These are phyloP conservation scores for Nesospiza acunhae DNA, from an alignment of 2,113 vertebrate genomes.

Conservation along the genomic window DNA sequence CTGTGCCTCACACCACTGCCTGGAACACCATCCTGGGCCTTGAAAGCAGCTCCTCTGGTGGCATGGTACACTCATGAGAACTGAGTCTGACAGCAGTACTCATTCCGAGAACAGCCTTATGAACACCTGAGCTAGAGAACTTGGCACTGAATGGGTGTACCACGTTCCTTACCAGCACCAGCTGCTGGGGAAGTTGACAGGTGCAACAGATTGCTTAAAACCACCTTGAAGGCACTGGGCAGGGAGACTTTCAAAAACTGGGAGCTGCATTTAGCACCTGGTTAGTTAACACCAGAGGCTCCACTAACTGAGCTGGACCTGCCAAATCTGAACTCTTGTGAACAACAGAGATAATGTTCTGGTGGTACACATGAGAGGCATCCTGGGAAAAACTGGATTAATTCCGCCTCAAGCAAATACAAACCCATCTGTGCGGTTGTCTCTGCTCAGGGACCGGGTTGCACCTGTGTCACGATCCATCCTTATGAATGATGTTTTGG, in stretches of 20 bases:
- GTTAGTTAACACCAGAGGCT: not conserved
- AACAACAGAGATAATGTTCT: not conserved
- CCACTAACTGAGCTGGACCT: not conserved
- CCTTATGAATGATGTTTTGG: too few relatives aligned
- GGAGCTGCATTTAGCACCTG: not conserved
- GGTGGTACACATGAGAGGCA: not conserved
- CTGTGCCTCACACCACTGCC: not conserved
- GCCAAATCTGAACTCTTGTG: not conserved
- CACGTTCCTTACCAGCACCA: not conserved
- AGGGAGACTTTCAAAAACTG: not conserved
- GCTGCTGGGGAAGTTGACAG: not conserved
- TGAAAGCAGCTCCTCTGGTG: rapidly evolving
- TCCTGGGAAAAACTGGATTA: not conserved
- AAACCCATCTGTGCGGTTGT: not conserved
- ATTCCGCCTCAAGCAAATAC: not conserved
- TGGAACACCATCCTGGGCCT: not conserved
- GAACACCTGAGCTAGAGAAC: not conserved
- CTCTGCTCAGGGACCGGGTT: not conserved
- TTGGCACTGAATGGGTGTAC: not conserved
- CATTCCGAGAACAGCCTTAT: not conserved
- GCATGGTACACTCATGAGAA: rapidly evolving
- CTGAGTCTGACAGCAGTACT: rapidly evolving
- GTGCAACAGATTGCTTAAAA: not conserved
- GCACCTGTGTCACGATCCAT: too few relatives aligned
- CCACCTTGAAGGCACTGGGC: not conserved